These are phyloP conservation scores for Stegastes partitus DNA, from an alignment of 2,113 vertebrate genomes.

Conservation along the genomic window DNA sequence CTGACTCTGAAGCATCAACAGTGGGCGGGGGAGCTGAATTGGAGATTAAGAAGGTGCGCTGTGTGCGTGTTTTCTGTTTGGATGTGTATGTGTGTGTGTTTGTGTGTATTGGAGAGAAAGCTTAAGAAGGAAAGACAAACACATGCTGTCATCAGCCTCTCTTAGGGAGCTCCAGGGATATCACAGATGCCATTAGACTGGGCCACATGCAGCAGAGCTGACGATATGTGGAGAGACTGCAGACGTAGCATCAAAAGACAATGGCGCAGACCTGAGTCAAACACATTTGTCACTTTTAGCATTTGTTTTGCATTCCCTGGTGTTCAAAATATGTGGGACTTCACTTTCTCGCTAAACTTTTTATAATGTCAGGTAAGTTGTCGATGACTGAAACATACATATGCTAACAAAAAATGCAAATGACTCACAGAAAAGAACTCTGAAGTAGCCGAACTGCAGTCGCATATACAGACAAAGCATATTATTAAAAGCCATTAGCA, in stretches of 20 bases:
- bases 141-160: conserved; percentile 57
- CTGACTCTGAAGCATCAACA: conserved; percentile 51
- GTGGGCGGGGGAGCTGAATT: conserved; percentile 35
- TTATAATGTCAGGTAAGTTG: conserved; percentile 22
- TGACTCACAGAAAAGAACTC: background rate
- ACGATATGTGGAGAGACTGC: conserved; percentile 41
- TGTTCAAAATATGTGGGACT: conserved; percentile 17
- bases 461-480: background rate
- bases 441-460: background rate
- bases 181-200: conserved; percentile 63
- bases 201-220: conserved; percentile 41
- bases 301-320: conserved; percentile 21
- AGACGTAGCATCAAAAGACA: conserved; percentile 36
- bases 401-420: background rate
- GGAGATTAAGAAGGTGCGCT: conserved; percentile 43
- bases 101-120: conserved; percentile 12
- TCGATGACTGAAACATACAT: background rate
- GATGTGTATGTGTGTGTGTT: background rate
- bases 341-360: conserved; percentile 13
- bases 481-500: conserved; percentile 40
- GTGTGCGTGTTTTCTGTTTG: conserved; percentile 14
- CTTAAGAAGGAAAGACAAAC: conserved; percentile 48
- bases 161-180: conserved; percentile 59
- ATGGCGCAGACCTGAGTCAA: conserved; percentile 28
- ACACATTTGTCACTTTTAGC: conserved; percentile 38